Percentiles rank a stretch among this genome's conserved stretches.
These are phyloP conservation scores for Periophthalmus magnuspinnatus DNA, from an alignment of 2,797 vertebrate genomes.

Conservation along the genomic window DNA sequence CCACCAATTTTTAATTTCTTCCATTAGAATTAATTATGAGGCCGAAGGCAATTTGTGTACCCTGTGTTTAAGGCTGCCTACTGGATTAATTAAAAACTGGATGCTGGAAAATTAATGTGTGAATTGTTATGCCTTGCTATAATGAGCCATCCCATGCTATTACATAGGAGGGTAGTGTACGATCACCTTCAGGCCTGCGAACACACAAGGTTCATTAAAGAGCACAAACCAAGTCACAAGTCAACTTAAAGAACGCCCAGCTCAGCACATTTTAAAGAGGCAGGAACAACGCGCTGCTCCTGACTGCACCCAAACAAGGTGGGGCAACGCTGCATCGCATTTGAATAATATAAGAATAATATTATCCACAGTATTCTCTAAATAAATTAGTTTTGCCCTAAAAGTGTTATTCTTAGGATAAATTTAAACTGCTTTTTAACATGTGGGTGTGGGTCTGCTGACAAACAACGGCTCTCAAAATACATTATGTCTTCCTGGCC, in stretches of 20 bases:
- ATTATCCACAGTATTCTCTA: not conserved
- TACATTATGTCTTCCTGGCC: not conserved
- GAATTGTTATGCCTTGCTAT: conserved; percentile 83
- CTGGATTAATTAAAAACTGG: conserved; percentile 91
- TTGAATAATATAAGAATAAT: conserved; percentile 13
- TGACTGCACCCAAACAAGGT: conserved; percentile 42
- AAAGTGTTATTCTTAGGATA: conserved; percentile 18
- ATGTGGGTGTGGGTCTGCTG: not conserved
- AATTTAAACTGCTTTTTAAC: not conserved
- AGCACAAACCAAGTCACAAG: conserved; percentile 72
- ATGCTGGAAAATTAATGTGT: conserved; percentile 86
- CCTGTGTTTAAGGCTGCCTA: conserved; percentile 85
- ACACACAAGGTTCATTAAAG: conserved; percentile 77
- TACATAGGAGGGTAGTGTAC: conserved; percentile 79
- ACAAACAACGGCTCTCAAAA: not conserved
- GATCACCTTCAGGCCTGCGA: conserved; percentile 82
- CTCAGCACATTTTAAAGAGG: conserved; percentile 58
- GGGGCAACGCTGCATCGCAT: conserved; percentile 21
- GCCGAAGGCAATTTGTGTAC: conserved; percentile 85
- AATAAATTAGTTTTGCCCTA: conserved; percentile 26
- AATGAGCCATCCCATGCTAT: conserved; percentile 84
- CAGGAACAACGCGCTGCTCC: conserved; percentile 41
- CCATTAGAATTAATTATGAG: conserved; percentile 89
- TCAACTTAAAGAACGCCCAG: conserved; percentile 68
- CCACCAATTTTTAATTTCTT: conserved; percentile 82